Base-by-base conservation (phyloP, 2,113 vertebrate genomes). In the Callipepla squamata region DNA sequence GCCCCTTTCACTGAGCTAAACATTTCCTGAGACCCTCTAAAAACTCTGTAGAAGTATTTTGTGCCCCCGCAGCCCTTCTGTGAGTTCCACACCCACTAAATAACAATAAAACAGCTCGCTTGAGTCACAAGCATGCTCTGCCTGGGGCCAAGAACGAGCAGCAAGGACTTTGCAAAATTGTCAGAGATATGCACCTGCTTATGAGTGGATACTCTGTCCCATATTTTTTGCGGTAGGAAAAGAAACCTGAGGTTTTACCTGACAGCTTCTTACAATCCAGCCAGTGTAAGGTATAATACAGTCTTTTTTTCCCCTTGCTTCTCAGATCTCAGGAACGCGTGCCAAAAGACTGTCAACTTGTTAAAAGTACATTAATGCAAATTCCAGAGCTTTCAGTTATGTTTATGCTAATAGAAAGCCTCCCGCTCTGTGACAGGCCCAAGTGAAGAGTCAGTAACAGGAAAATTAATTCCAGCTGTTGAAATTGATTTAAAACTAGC, bases 391-490 rank as follows among this genome's bases (percentile, higher is more conserved):
- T 97, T 97, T 97, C 97, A 95, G 96, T 97, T 97, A 97, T 97
- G 96, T 97, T 97, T 97, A 97, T 97, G 96, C 96, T 97, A 97
- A 98, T 98, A 96, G 96, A 97, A 97, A 96, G 95, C 96, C 97
- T 96, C 97, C 94, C 40, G 83, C 95, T 96, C 94, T 82, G 69
- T 97, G 97, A 97, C 96, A 97, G 95, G 94, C 95, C 95, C 91
- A 96, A 97, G 95, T 96, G 96, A 97, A 97, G 96, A 97, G 94
- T 96, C 95, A 95, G 95, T 89, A 97, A 96, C 91, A 92, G 89
- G 96, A 97, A 98, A 97, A 98, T 97, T 96, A 98, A 97, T 97
- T 97, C 97, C 97, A 98, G 97, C 97, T 98, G 97, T 97, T 97
- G 95, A 96, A 97, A 96, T 96, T 96, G 95, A 96, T 97, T 97